Conservation (phyloP, 2,797 vertebrate genomes). For the Anas bernieri region DNA sequence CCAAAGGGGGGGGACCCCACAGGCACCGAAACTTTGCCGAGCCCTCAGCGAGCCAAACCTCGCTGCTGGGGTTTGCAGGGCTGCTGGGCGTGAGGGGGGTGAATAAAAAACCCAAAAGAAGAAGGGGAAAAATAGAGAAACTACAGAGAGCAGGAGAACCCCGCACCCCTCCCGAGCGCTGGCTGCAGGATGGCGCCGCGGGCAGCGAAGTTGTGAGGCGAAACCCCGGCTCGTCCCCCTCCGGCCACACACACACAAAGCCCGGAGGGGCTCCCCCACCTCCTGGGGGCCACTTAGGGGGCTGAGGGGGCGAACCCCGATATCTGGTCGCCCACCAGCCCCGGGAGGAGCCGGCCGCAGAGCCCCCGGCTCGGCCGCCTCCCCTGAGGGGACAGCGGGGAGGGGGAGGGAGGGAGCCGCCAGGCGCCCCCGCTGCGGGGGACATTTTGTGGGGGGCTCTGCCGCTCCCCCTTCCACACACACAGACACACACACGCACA, state of each 20-base stretch:
- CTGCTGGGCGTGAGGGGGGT: too few relatives aligned
- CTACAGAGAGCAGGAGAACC: background rate
- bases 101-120: too few relatives aligned
- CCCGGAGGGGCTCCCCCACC: too few relatives aligned
- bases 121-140: too few relatives aligned
- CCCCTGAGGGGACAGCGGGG: background rate
- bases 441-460: background rate
- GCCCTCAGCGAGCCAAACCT: background rate
- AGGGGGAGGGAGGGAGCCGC: background rate
- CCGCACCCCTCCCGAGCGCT: background rate
- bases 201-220: background rate
- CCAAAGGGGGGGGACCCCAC: background rate
- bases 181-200: background rate
- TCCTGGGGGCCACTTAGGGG: too few relatives aligned
- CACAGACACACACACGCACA: background rate
- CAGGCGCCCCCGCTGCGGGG: background rate
- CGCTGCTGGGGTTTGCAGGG: too few relatives aligned
- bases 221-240: background rate
- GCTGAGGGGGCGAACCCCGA: too few relatives aligned
- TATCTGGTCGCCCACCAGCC: too few relatives aligned
- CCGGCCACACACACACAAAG: too few relatives aligned
- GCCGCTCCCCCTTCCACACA: background rate
- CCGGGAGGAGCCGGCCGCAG: background rate
- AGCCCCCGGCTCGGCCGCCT: background rate
- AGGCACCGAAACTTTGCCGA: conserved; percentile 63